Evolutionary conservation across 2,888 invertebrate genomes (phyloP).

Genomic region (Atethmia centrago): DNA sequence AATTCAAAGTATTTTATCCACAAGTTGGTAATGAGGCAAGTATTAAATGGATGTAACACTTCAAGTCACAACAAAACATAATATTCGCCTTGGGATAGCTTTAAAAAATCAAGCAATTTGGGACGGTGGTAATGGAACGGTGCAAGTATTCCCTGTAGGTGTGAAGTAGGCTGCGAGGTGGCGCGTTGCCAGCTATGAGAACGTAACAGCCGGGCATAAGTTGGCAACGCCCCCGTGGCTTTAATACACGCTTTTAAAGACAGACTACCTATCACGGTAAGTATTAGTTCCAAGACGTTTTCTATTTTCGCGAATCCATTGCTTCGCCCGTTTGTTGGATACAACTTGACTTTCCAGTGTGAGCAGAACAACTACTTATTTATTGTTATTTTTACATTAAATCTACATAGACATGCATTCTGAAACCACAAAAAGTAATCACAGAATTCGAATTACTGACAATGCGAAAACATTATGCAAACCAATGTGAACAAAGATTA

Average conservation of each 20-base stretch:
- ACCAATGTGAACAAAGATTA: not conserved
- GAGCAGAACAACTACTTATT: not conserved
- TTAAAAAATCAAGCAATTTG: constrained; percentile 16
- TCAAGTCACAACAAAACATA: constrained; percentile 11
- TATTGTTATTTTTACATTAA: not conserved
- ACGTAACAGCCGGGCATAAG: constrained; percentile 26
- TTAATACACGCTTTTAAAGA: constrained; percentile 28
- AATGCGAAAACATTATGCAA: not conserved
- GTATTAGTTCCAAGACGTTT: constrained; percentile 29
- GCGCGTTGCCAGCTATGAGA: constrained; percentile 49
- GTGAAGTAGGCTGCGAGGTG: constrained; percentile 23
- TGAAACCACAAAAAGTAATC: not conserved
- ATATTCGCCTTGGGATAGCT: not conserved
- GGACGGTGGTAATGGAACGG: constrained; percentile 14
- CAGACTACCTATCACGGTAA: constrained; percentile 20
- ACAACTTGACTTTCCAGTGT: not conserved
- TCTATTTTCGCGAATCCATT: constrained; percentile 8
- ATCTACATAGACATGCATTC: constrained; percentile 13
- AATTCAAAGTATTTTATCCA: not conserved
- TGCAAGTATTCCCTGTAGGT: constrained; percentile 22
- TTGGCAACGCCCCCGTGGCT: constrained; percentile 26
- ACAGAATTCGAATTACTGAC: not conserved
- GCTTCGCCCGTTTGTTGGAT: not conserved
- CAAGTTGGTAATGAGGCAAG: not conserved
- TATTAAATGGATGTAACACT: not conserved